A percentile compares a stretch with the other conserved stretches of the same genome.
phyloP scores from a whole-genome alignment of 1,140 invertebrate genomes.

The Archivesica marissinica region DNA sequence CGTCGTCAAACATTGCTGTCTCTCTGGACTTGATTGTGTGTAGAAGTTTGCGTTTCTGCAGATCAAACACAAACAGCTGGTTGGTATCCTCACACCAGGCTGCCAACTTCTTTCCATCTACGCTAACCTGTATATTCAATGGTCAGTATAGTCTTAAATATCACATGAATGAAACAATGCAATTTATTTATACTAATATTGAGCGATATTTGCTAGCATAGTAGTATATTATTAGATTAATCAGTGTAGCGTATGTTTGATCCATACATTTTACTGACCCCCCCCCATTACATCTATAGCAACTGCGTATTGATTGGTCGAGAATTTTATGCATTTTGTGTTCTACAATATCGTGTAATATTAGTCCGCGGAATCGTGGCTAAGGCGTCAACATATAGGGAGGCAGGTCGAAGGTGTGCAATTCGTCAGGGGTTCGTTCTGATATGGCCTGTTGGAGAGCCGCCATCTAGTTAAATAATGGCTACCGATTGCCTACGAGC shows the following conservation, averaged over 20 bases:
- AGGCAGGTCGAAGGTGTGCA: too few relatives aligned
- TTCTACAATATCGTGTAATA: too few relatives aligned
- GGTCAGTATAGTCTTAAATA: neutral
- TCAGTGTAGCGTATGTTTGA: neutral
- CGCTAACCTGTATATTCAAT: neutral
- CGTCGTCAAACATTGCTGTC: conserved; percentile 34
- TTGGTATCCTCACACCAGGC: conserved; percentile 24
- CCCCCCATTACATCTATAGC: neutral
- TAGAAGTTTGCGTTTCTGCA: neutral
- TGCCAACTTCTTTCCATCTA: conserved; percentile 17
- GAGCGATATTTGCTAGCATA: too few relatives aligned
- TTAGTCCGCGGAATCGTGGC: too few relatives aligned
- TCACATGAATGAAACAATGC: neutral
- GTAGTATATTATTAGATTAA: too few relatives aligned
- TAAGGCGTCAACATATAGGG: too few relatives aligned
- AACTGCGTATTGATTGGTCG: neutral
- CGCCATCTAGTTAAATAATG: too few relatives aligned
- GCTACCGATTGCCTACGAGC: too few relatives aligned
- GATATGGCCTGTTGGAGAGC: too few relatives aligned
- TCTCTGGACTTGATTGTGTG: conserved; percentile 10
- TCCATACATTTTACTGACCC: neutral
- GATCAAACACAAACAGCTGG: conserved; percentile 34
- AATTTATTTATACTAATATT: neutral
- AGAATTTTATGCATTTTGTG: too few relatives aligned
- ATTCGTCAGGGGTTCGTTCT: too few relatives aligned